Conservation (phyloP, 2,888 invertebrate genomes). For the Protodeltote pygarga region DNA sequence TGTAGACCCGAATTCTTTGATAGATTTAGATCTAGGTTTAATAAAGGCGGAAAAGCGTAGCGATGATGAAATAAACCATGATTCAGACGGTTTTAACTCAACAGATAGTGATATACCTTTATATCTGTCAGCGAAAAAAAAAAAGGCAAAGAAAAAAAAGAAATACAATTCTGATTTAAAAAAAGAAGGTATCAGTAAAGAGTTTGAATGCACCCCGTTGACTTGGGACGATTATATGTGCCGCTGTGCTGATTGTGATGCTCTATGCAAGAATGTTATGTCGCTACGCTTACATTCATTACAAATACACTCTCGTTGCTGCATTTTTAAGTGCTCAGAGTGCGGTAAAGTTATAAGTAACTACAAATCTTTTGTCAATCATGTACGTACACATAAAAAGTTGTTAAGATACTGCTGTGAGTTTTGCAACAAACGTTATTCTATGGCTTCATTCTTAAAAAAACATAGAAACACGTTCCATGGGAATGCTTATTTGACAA, state of each 20-base stretch:
- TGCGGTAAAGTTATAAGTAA: conserved; percentile 69
- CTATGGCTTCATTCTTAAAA: conserved; percentile 60
- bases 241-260: conserved; percentile 76
- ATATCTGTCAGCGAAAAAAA: conserved; percentile 51
- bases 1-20: conserved; percentile 53
- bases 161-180: conserved; percentile 32
- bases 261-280: conserved; percentile 72
- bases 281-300: conserved; percentile 73
- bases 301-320: conserved; percentile 75
- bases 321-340: conserved; percentile 74
- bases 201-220: conserved; percentile 31
- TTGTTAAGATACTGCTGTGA: conserved; percentile 74
- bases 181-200: neutral
- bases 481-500: conserved; percentile 48
- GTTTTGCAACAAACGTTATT: conserved; percentile 70
- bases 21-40: conserved; percentile 45
- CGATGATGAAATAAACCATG: conserved; percentile 50
- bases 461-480: conserved; percentile 65
- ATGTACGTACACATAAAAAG: conserved; percentile 72
- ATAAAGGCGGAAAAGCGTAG: conserved; percentile 64
- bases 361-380: conserved; percentile 70
- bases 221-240: conserved; percentile 78
- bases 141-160: conserved; percentile 47
- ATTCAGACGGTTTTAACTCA: conserved; percentile 57
- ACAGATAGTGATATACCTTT: conserved; percentile 74